Evolutionary conservation across 2,888 invertebrate genomes (phyloP), one percentile per base, ranked within the genome.

Genomic region (Ecliptopera silaceata): DNA sequence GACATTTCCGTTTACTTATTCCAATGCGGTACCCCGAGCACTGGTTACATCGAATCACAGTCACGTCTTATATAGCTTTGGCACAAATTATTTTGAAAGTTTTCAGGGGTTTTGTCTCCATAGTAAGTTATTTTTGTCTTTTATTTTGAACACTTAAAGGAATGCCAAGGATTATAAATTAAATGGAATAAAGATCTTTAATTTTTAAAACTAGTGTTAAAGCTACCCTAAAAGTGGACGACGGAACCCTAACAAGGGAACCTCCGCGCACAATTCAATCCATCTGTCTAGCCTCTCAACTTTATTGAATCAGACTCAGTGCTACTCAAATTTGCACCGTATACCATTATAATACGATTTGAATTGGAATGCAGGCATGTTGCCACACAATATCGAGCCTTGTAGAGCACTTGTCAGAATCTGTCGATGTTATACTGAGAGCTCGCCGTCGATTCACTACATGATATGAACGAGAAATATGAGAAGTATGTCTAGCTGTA

Each of bases 241-340:
- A 17, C 26, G 43, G 54, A 45, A 38, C 26, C 26, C 56, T 55
- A 48, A 56, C 20, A 12, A 13, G 34, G 68, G 66, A 66, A 69
- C 70, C 71, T 63, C 52, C 59, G 65, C 68, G 69, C 70, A 73
- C 75, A 72, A 75, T 74, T 74, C 71, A 71, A 76, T 72, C 72
- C 68, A 68, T 68, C 72, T 68, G 69, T 65, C 63, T 65, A 49
- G 69, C 65, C 66, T 64, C 70, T 54, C 68, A 63, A 63, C 69
- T 31, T 68, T 75, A 80, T 79, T 77, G 73, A 77, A 77, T 78
- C 73, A 69, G 51, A 52, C 34, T 50, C 53, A 43, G 43, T 48
- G 43, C 48, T 71, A 63, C 59, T 61, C 66, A 51, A 72, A 71
- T 72, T 67, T 72, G 68, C 65, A 70, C 70, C 65, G 61, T 68